A percentile compares a stretch with the other conserved stretches of the same genome.
These are phyloP conservation scores for Entelurus aequoreus DNA, from an alignment of 2,113 vertebrate genomes.

Conservation along the genomic window DNA sequence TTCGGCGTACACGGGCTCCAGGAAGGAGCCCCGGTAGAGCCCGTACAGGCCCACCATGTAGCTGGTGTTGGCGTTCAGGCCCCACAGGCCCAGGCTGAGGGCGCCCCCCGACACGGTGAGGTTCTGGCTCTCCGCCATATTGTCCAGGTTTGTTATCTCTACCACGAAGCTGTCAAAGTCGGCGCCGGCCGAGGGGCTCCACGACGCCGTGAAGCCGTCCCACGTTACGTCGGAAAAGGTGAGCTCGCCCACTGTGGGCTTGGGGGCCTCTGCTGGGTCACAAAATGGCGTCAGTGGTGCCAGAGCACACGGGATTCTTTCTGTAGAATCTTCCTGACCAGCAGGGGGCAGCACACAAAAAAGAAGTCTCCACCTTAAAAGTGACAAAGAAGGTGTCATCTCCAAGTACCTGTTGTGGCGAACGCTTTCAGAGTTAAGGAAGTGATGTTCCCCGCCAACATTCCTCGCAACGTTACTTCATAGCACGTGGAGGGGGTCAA, in stretches of 20 bases:
- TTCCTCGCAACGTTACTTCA: conserved; percentile 55
- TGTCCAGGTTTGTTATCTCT: conserved; percentile 81
- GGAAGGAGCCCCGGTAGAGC: conserved; percentile 74
- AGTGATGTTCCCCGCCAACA: conserved; percentile 45
- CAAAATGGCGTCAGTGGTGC: neutral
- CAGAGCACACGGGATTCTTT: no score
- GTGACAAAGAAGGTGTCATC: neutral
- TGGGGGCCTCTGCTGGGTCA: conserved; percentile 72
- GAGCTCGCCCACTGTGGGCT: conserved; percentile 73
- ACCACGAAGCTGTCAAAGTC: conserved; percentile 84
- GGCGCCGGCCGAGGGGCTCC: conserved; percentile 71
- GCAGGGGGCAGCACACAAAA: neutral
- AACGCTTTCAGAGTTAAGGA: conserved; percentile 52
- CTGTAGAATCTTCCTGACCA: neutral
- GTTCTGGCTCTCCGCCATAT: conserved; percentile 55
- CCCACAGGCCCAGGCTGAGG: conserved; percentile 71
- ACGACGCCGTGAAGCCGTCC: conserved; percentile 86
- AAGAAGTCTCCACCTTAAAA: neutral
- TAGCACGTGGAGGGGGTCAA: conserved; percentile 51
- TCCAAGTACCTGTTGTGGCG: conserved; percentile 67
- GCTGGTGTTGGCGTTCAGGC: conserved; percentile 77
- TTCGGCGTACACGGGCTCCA: conserved; percentile 72
- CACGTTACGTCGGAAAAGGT: conserved; percentile 77
- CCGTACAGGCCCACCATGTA: conserved; percentile 81
- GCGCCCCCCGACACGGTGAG: conserved; percentile 77